A percentile compares a stretch with the other conserved stretches of the same genome.
These are phyloP conservation scores for Thyatira batis DNA, from an alignment of 2,888 invertebrate species.

Conservation along the genomic window DNA sequence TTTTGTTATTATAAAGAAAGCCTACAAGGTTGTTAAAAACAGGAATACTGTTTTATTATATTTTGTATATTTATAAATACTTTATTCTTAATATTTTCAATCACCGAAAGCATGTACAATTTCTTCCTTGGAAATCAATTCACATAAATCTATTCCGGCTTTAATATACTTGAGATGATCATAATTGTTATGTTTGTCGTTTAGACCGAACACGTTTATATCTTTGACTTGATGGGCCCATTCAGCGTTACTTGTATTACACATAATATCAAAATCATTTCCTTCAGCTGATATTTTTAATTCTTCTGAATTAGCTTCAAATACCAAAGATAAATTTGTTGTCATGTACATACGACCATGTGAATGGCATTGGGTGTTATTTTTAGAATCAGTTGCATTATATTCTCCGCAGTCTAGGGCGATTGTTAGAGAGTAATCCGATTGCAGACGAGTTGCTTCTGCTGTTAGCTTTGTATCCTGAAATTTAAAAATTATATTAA, in stretches of 20 bases:
- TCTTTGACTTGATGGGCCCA: constrained; percentile 46
- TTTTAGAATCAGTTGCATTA: constrained; percentile 20
- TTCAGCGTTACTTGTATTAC: constrained; percentile 30
- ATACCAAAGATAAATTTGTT: constrained; percentile 42
- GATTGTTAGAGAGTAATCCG: constrained; percentile 52
- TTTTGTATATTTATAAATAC: background rate
- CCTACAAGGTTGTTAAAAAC: no score
- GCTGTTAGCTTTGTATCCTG: constrained; percentile 56
- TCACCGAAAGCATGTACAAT: constrained; percentile 22
- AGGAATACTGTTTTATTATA: no score
- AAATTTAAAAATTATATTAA: constrained; percentile 24
- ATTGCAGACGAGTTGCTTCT: constrained; percentile 51
- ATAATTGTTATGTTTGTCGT: constrained; percentile 62
- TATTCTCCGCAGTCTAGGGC: constrained; percentile 53
- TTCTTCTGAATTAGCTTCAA: constrained; percentile 44
- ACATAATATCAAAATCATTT: constrained; percentile 45
- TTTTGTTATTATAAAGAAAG: no score
- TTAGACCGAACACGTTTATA: constrained; percentile 63
- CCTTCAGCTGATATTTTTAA: constrained; percentile 47
- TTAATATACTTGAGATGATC: constrained; percentile 51
- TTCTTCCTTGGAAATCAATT: constrained; percentile 28
- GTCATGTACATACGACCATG: constrained; percentile 55
- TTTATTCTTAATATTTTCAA: background rate
- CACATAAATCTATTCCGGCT: constrained; percentile 50
- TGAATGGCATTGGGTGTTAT: constrained; percentile 36